phyloP scores from a whole-genome alignment of 2,888 invertebrate species.

The Acanthosepion esculentum region DNA sequence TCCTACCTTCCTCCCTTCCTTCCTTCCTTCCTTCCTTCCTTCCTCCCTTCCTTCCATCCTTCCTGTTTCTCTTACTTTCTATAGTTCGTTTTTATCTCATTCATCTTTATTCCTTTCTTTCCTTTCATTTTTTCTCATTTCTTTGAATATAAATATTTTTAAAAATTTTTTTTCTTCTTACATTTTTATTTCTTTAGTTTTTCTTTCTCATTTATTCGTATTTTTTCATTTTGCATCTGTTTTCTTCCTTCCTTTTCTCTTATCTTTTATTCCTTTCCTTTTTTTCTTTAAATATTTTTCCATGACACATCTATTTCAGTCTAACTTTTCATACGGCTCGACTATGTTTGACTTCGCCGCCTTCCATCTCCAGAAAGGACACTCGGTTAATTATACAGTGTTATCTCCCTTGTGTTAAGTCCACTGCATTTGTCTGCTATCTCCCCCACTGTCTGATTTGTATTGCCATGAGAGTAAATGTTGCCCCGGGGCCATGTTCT shows the following conservation, averaged over 20 bases:
- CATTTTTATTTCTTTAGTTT: neutral
- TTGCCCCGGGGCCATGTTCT: neutral
- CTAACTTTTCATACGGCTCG: no score
- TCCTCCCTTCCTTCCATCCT: neutral
- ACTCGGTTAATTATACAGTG: neutral
- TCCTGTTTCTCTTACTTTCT: neutral
- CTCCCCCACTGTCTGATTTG: neutral
- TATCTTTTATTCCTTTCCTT: neutral
- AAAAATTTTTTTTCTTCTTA: no score
- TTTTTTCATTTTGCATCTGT: neutral
- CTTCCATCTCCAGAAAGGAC: neutral
- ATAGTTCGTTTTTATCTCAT: neutral
- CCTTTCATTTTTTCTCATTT: neutral
- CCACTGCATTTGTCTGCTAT: neutral
- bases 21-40: neutral
- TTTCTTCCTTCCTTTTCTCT: neutral
- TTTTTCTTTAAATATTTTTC: neutral
- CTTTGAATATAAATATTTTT: no score
- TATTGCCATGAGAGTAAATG: neutral
- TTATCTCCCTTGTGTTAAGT: constrained; percentile 33
- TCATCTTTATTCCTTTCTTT: neutral
- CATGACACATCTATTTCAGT: no score
- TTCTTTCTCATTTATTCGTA: neutral
- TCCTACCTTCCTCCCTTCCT: no score
- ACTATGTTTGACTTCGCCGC: no score